Percentiles rank a stretch among this genome's conserved stretches.
These are phyloP conservation scores for Felis chaus DNA, from an alignment of 2,113 vertebrate species.

Conservation along the genomic window DNA sequence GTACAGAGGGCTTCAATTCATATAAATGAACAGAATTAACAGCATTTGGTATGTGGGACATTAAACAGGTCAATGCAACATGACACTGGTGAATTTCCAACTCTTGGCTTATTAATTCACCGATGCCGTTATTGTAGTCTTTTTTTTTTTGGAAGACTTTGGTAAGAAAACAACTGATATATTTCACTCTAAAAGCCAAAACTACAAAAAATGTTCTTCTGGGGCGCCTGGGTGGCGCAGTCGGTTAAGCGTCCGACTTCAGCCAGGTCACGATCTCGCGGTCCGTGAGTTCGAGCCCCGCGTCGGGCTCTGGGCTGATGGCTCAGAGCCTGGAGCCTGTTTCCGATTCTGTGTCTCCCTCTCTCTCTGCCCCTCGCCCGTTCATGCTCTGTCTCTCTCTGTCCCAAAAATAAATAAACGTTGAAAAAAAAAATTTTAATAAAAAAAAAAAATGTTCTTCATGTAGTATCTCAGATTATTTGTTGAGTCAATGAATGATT, in stretches of 20 bases:
- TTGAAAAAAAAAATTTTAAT: too few relatives aligned
- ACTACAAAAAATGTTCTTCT: background rate
- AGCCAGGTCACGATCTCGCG: too few relatives aligned
- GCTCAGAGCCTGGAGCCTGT: too few relatives aligned
- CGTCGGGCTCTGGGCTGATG: too few relatives aligned
- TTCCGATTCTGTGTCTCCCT: too few relatives aligned
- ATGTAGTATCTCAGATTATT: background rate
- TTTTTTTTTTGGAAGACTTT: background rate
- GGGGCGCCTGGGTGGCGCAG: too few relatives aligned
- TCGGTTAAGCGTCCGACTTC: too few relatives aligned
- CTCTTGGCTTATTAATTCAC: background rate
- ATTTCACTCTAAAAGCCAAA: background rate
- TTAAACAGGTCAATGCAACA: background rate
- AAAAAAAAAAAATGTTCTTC: background rate
- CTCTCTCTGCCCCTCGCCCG: too few relatives aligned
- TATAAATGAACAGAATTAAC: background rate
- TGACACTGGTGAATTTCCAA: background rate
- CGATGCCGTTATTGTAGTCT: background rate
- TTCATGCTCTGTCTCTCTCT: too few relatives aligned
- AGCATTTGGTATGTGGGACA: background rate
- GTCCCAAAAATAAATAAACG: too few relatives aligned
- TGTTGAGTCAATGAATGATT: conserved; percentile 12
- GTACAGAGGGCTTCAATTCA: background rate
- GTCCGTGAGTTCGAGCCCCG: too few relatives aligned
- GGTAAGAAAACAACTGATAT: background rate